Base-by-base conservation (phyloP, 2,888 invertebrate species). In the Drosophila atroscutellata region DNA sequence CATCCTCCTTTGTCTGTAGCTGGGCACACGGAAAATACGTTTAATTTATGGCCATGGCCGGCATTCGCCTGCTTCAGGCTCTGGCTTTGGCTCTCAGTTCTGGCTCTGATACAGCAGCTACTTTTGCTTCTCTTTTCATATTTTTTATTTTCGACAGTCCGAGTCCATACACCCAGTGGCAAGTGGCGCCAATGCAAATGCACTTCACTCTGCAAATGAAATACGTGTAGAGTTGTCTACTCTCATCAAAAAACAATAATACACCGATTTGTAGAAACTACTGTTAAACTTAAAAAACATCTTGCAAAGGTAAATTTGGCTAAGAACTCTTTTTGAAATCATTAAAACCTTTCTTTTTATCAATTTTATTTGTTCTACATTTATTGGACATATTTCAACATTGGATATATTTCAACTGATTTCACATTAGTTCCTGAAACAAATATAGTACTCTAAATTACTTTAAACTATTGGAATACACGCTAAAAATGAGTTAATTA, bases 21-120 rank as follows among this genome's bases (percentile, higher is more conserved):
- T 66, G 56, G 75, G 66, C 71, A 70, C 80, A 79, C 75, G 89
- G 83, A 84, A 85, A 90, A 85, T 90, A 83, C 86, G 69, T 80
- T 75, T 77, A 85, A 90, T 86, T 86, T 86, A 86, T 86, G 62
- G 74, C 61, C 58, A 63, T 87, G 75, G 69, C 52, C 72, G 58
- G 42, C 71, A 60, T 58, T 76, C 49, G 59, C 57, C 54, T 59
- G 60, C n/a, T 39, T 47, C 55, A 45, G 51, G 50, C 45, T 20
- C 50, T 60, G 55, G 11, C 36, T 51, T 47, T 32, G 45, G 60
- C 51, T 26, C 24, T 24, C 54, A 42, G 26, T 55, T 55, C 50
- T 50, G 64, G 37, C 58, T 59, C 58, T 63, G 76, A 13, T 32
- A 32, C 61, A 52, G 68, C 56, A 68, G 69, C 65, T 63, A 24